Evolutionary conservation across 2,113 vertebrate genomes (phyloP), one percentile per base, ranked within the genome.

Genomic region (Tilapia sparmanii): DNA sequence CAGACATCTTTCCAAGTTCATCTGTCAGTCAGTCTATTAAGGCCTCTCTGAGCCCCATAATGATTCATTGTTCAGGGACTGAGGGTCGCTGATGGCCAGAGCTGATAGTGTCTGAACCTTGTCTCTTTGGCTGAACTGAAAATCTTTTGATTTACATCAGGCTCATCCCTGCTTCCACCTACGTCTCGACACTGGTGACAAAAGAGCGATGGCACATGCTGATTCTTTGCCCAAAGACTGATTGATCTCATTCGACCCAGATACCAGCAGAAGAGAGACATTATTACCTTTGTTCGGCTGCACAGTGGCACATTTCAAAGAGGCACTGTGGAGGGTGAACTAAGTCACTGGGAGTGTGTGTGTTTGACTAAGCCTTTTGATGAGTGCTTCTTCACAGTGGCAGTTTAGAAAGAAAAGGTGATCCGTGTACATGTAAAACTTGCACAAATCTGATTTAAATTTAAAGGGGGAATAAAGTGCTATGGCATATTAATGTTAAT

Each of bases 1-100:
- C 11, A 26, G 50, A 76, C 88, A 90, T 89, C 80, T 91, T 83
- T 90, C 73, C 80, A 82, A 92, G 93, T 94, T 92, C 87, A 91
- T 93, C 93, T 71, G 76, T 95, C 94, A 95, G 91, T 95, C 94
- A 90, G 93, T 95, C 94, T 92, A 94, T 96, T 95, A 96, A 93
- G 86, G 91, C 87, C 87, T 87, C 92, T 90, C 89, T 50, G 90
- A 89, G 93, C 91, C 85, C 87, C 90, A 80, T 96, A 96, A 95
- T 95, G 91, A 96, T 94, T 94, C 85, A 94, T 93, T 96, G 95
- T 96, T 95, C 93, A 35, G 90, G 86, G 92, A 95, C 19, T 85
- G 89, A 90, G 95, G 94, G 90, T 94, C 92, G 91, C 90, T 94
- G 95, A 96, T 95, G 94, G 94, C 90, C 87, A 71, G 76, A 86